Base-by-base conservation (phyloP, 2,113 vertebrate genomes). In the Amblyopsis rosae region DNA sequence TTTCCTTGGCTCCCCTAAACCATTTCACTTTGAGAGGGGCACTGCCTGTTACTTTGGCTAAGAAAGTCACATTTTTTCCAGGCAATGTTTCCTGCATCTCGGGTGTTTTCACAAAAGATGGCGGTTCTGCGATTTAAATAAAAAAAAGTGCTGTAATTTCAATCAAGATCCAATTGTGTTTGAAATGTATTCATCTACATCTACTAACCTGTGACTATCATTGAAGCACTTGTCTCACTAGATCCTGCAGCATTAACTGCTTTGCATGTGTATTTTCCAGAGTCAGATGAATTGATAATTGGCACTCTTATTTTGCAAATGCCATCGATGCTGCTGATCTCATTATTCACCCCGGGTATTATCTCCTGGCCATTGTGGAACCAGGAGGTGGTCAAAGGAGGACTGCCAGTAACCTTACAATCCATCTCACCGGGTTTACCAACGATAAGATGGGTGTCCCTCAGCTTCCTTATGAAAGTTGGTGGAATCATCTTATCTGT, bases 131-230 rank as follows among this genome's bases (percentile, higher is more conserved):
- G 7, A 72, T 85, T 59, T 85, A 12, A 85, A 13, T 26, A 2
- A 67, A 70, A 82, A 70, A 45, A 76, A 78, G 58, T 46, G 33
- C 50, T 51, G 45, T 47, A 91, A 93, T 59, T 91, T 92, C 45
- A 80, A 46, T 54, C 91, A 19, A 1, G 11, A 47, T 49, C 33
- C 17, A 0, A 3, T n/a, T 12, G 13, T 16, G 49, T 41, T 19
- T 16, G 1, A 72, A 32, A 13, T 4, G 41, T 13, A 6, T 10
- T 33, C 1, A 6, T 17, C 49, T 1, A 16, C 0, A 4, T 41
- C 9, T 70, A 98, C 96, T 94, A 87, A 99, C 97, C 97, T 98
- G 96, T 96, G 57, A 98, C 95, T n/a, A 84, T 93, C 78, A 99
- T 79, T 16, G 92, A 84, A 0, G 96, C 93, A 0, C 92, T 95